These are phyloP conservation scores for Gorsachius goisagi DNA, from an alignment of 2,113 vertebrate species.

Conservation along the genomic window DNA sequence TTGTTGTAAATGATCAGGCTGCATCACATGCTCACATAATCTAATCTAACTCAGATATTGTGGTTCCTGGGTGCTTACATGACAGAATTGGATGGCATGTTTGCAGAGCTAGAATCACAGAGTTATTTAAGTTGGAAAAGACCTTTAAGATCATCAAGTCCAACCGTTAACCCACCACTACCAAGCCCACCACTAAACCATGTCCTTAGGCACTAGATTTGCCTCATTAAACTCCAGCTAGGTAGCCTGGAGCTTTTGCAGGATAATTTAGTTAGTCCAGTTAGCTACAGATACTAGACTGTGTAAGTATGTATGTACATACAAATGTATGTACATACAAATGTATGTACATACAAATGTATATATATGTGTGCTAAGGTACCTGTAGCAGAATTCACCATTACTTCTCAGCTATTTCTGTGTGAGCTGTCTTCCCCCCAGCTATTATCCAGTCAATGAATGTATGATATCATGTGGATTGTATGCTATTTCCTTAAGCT, in stretches of 20 bases:
- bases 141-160: not conserved
- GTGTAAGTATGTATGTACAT: not conserved
- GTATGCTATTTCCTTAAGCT: slow-evolving; percentile 10
- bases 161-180: not conserved
- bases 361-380: not conserved
- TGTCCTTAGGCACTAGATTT: not conserved
- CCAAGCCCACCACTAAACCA: not conserved
- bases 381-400: not conserved
- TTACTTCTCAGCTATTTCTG: not conserved
- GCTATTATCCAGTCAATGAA: not conserved
- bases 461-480: not conserved
- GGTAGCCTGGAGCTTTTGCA: not conserved
- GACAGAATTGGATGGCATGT: not conserved
- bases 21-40: not conserved
- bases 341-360: not conserved
- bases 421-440: not conserved
- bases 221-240: not conserved
- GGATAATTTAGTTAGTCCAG: not conserved
- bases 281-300: not conserved
- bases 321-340: not conserved
- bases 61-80: not conserved
- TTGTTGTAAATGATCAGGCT: not conserved
- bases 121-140: not conserved
- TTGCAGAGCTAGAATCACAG: not conserved
- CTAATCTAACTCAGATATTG: not conserved